A percentile compares a stretch with the other conserved stretches of the same genome.
Evolutionary conservation across 1,140 invertebrate species (phyloP).

Genomic region (Probaryconus sp.): DNA sequence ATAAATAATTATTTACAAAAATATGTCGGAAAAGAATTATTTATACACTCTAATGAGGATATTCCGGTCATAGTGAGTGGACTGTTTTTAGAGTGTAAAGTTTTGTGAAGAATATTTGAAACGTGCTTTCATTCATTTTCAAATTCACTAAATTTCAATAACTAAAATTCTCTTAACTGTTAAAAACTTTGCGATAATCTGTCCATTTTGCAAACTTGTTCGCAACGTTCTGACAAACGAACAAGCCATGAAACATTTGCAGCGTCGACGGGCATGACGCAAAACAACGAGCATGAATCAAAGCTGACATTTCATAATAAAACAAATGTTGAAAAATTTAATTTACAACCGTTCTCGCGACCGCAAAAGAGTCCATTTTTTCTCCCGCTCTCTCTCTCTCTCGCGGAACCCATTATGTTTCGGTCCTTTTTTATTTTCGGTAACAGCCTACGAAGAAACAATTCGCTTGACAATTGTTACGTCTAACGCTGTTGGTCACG

Average conservation of each 20-base stretch:
- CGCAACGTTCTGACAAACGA: conserved; percentile 48
- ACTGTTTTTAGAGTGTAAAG: too few species aligned
- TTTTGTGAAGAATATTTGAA: too few species aligned
- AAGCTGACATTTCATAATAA: conserved; percentile 10
- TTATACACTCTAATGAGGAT: too few species aligned
- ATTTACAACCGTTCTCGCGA: conserved; percentile 1
- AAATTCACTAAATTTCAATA: too few species aligned
- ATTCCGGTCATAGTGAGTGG: too few species aligned
- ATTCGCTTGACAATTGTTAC: conserved; percentile 15
- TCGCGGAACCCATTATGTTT: conserved; percentile 1
- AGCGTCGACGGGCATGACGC: conserved; percentile 11
- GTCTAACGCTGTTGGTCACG: neutral
- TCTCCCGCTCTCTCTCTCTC: neutral
- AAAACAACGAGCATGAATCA: conserved; percentile 28
- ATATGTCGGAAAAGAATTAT: too few species aligned
- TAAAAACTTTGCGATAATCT: too few species aligned
- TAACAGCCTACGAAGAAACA: neutral
- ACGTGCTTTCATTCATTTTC: too few species aligned
- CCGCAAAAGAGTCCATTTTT: too few species aligned
- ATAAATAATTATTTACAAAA: too few species aligned
- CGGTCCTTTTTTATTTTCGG: conserved; percentile 1
- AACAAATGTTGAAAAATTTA: conserved; percentile 16
- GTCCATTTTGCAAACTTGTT: conserved; percentile 42
- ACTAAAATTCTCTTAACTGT: too few species aligned
- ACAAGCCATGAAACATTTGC: conserved; percentile 39